A percentile compares a stretch with the other conserved stretches of the same genome.
phyloP scores from a whole-genome alignment of 2,888 invertebrate genomes.

The Athripsodes cinereus region DNA sequence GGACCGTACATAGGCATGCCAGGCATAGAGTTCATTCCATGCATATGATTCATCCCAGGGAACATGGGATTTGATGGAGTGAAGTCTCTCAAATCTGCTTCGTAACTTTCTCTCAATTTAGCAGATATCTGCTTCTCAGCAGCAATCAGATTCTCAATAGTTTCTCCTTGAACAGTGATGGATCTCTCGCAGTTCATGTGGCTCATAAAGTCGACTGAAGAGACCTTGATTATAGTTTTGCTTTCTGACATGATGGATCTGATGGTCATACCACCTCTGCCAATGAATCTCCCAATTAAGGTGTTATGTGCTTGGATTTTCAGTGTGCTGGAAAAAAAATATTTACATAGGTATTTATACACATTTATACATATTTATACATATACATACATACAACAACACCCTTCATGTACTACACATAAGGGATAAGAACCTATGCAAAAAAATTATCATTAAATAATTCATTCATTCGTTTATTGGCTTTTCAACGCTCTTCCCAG shows the following conservation, averaged over 20 bases:
- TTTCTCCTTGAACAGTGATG: slow-evolving; percentile 86
- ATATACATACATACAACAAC: too few species aligned
- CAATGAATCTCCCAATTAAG: slow-evolving; percentile 95
- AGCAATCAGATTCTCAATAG: slow-evolving; percentile 81
- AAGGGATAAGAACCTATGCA: too few species aligned
- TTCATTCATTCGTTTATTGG: too few species aligned
- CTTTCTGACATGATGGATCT: slow-evolving; percentile 98
- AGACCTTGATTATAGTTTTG: slow-evolving; percentile 93
- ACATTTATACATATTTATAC: too few species aligned
- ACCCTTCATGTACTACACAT: too few species aligned
- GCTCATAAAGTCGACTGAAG: slow-evolving; percentile 90
- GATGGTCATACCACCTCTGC: slow-evolving; percentile 94
- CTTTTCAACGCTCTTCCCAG: too few species aligned
- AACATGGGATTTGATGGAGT: neutral
- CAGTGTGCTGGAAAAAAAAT: slow-evolving; percentile 37
- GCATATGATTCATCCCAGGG: neutral
- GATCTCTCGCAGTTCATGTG: slow-evolving; percentile 94
- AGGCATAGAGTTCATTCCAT: neutral
- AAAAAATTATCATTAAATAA: too few species aligned
- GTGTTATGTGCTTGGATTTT: slow-evolving; percentile 97
- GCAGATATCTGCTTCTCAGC: slow-evolving; percentile 94
- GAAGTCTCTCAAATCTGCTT: slow-evolving; percentile 69
- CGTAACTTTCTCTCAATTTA: slow-evolving; percentile 92
- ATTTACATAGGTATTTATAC: too few species aligned
- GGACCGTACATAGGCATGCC: neutral